Conservation (phyloP, 2,797 vertebrate species). For the Stomatorhinus walkeri region DNA sequence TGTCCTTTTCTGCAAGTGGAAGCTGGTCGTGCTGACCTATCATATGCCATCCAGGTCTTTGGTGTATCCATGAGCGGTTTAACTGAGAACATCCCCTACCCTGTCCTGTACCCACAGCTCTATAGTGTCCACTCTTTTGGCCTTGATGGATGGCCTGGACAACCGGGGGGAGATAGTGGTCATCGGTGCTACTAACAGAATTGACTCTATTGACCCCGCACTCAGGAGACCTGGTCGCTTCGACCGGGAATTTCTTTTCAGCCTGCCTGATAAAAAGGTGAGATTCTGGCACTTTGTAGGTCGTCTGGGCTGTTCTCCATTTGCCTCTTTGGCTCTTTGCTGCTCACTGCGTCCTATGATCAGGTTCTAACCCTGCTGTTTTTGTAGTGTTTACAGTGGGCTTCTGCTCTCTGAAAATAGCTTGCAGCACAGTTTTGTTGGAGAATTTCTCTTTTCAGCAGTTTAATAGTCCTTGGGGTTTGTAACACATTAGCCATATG, state of each 20-base stretch:
- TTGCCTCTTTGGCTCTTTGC: neutral
- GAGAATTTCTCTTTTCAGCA: neutral
- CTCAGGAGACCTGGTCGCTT: conserved; percentile 99
- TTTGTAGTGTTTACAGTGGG: neutral
- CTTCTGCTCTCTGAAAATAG: neutral
- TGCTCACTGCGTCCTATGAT: neutral
- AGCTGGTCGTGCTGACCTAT: neutral
- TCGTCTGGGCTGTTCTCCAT: neutral
- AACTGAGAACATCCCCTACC: neutral
- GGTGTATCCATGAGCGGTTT: neutral
- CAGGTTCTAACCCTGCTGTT: neutral
- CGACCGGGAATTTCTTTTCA: conserved; percentile 99
- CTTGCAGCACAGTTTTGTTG: neutral
- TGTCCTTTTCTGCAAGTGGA: neutral
- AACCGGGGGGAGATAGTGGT: conserved; percentile 98
- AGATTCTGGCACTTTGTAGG: conserved; percentile 3
- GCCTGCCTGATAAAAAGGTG: conserved; percentile 94
- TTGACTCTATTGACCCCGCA: conserved; percentile 99
- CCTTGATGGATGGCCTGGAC: conserved; percentile 98
- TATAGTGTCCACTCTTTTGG: conserved; percentile 95
- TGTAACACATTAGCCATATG: neutral
- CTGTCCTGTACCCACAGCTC: conserved; percentile 61
- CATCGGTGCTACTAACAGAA: conserved; percentile 99
- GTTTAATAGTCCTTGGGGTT: neutral
- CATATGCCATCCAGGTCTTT: neutral